phyloP scores from a whole-genome alignment of 2,113 vertebrate species.

The Polyodon spathula region DNA sequence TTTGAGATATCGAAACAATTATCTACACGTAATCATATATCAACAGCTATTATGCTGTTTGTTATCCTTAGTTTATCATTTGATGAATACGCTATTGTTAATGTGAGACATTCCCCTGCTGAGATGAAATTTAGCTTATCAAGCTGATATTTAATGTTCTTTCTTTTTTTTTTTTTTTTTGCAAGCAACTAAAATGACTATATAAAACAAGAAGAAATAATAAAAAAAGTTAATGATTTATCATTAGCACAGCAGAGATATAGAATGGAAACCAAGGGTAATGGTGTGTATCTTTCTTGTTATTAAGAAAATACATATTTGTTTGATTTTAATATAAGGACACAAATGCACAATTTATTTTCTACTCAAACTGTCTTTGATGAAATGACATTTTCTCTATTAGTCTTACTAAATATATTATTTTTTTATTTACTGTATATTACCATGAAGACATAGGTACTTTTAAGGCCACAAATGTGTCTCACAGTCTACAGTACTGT shows the following conservation, averaged over 20 bases:
- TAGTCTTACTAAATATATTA: not conserved
- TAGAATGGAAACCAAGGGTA: conserved; percentile 57
- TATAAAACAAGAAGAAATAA: conserved; percentile 49
- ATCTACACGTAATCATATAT: not conserved
- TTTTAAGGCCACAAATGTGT: no score
- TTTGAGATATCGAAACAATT: no score
- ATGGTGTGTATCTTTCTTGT: conserved; percentile 59
- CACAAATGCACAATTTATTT: not conserved
- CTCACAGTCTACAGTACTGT: no score
- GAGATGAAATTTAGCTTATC: conserved; percentile 49
- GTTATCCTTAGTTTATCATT: conserved; percentile 1
- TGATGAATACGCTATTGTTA: not conserved
- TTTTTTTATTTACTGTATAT: no score
- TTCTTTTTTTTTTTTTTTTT: conserved; percentile 52
- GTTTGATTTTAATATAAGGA: not conserved
- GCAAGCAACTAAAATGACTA: conserved; percentile 55
- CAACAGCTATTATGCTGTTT: not conserved
- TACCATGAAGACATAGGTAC: no score
- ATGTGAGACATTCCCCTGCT: conserved; percentile 30
- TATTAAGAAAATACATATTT: conserved; percentile 39
- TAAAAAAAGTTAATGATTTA: conserved; percentile 60
- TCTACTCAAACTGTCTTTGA: not conserved
- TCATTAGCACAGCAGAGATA: conserved; percentile 58
- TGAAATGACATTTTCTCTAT: not conserved
- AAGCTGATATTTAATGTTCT: conserved; percentile 48